These are phyloP conservation scores for Grantiella picta DNA, from an alignment of 2,113 vertebrate genomes.

Conservation along the genomic window DNA sequence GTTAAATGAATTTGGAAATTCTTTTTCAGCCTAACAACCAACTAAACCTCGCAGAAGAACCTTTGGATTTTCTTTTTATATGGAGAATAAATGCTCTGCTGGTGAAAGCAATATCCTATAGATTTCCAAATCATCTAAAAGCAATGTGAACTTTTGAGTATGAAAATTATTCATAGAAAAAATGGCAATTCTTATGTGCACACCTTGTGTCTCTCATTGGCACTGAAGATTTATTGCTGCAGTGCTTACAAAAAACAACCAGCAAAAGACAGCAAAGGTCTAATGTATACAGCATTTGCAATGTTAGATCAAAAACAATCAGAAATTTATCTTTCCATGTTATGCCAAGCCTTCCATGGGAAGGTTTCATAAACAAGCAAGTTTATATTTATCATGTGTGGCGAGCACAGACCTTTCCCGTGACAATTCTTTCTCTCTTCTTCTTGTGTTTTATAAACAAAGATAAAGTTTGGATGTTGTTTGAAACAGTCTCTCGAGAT, in stretches of 20 bases:
- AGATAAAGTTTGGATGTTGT: too few species aligned
- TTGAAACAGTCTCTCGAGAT: too few species aligned
- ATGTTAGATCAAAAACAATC: neutral
- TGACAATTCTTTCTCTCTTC: too few species aligned
- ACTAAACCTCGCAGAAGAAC: neutral
- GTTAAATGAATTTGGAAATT: slow-evolving; percentile 15
- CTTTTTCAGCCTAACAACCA: neutral
- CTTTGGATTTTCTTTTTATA: neutral
- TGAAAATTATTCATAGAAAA: neutral
- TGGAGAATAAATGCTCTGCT: neutral
- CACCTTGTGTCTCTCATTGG: neutral
- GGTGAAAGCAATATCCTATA: neutral
- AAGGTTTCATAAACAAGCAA: neutral
- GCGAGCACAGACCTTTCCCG: too few species aligned
- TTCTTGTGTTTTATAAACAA: too few species aligned
- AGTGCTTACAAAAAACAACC: neutral
- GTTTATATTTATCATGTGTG: neutral
- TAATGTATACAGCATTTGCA: neutral
- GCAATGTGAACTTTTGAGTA: neutral
- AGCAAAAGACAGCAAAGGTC: neutral
- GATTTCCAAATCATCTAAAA: neutral
- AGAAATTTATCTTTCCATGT: neutral
- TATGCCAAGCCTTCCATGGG: neutral
- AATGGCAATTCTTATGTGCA: neutral
- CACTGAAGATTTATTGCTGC: neutral